phyloP scores from a whole-genome alignment of 2,113 vertebrate species.

The Labrus mixtus region DNA sequence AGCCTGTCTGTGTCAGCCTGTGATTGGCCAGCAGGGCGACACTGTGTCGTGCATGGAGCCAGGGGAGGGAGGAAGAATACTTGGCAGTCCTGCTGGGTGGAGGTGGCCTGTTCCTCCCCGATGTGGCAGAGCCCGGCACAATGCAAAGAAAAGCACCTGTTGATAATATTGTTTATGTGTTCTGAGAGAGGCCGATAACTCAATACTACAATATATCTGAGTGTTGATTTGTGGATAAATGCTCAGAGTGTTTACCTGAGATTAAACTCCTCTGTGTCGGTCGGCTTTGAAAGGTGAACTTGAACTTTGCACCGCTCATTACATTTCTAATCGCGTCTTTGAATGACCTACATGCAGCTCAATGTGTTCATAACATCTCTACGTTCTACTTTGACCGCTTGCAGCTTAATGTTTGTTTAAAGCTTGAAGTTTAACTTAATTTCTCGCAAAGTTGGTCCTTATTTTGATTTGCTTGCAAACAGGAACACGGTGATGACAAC shows the following conservation, averaged over 20 bases:
- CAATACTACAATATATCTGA: too few species aligned
- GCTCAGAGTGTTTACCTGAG: too few species aligned
- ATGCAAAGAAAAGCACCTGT: background rate
- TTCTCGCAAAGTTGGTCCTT: too few species aligned
- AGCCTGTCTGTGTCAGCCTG: conserved; percentile 34
- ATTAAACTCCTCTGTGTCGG: too few species aligned
- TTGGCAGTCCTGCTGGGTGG: background rate
- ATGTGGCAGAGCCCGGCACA: background rate
- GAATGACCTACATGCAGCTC: background rate
- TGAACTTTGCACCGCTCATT: background rate
- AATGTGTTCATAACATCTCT: background rate
- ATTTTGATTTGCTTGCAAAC: too few species aligned
- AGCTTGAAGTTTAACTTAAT: too few species aligned
- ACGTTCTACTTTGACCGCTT: background rate
- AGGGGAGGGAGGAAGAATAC: conserved; percentile 23
- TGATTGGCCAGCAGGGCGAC: conserved; percentile 60
- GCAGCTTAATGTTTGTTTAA: too few species aligned
- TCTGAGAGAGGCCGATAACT: too few species aligned
- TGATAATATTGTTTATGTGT: background rate
- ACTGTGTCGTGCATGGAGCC: background rate
- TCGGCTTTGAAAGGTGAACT: too few species aligned
- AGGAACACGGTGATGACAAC: too few species aligned
- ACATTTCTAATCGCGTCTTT: background rate
- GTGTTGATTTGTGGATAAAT: background rate
- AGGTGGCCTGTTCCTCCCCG: background rate